Evolutionary conservation across 2,113 vertebrate genomes (phyloP).

Genomic region (Empidonax alnorum): DNA sequence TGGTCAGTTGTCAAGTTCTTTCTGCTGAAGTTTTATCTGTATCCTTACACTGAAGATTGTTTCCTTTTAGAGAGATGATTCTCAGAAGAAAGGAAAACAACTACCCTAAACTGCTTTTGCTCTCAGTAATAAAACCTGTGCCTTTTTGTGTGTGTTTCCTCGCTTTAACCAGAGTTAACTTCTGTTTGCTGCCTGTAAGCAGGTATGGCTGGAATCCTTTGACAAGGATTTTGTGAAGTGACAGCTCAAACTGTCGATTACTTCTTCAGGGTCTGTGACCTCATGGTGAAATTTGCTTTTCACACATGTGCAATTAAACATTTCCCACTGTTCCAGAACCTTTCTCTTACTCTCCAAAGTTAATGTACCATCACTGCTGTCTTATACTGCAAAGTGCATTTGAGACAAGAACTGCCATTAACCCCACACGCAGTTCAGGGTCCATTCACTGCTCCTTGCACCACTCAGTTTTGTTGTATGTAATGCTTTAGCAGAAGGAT

Average conservation of each 20-base stretch:
- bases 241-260: not conserved
- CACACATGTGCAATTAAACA: slow-evolving; percentile 50
- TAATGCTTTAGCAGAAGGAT: slow-evolving; percentile 42
- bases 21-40: not conserved
- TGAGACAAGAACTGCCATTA: slow-evolving; percentile 44
- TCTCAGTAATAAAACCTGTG: not conserved
- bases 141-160: not conserved
- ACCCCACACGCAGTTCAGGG: slow-evolving; percentile 27
- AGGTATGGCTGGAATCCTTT: not conserved
- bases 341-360: slow-evolving; percentile 45
- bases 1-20: not conserved
- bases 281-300: slow-evolving; percentile 68
- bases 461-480: slow-evolving; percentile 17
- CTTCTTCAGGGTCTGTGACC: not conserved
- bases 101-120: rapidly evolving
- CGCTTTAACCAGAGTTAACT: not conserved
- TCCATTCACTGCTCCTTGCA: slow-evolving; percentile 2
- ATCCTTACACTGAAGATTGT: not conserved
- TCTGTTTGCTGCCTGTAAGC: not conserved
- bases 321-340: slow-evolving; percentile 47
- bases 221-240: not conserved
- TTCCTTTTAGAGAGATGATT: not conserved
- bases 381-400: slow-evolving; percentile 22
- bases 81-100: not conserved
- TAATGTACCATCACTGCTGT: slow-evolving; percentile 23